These are phyloP conservation scores for Porites cylindrica DNA, from an alignment of 92 coral and sea anemone species.

Conservation along the genomic window DNA sequence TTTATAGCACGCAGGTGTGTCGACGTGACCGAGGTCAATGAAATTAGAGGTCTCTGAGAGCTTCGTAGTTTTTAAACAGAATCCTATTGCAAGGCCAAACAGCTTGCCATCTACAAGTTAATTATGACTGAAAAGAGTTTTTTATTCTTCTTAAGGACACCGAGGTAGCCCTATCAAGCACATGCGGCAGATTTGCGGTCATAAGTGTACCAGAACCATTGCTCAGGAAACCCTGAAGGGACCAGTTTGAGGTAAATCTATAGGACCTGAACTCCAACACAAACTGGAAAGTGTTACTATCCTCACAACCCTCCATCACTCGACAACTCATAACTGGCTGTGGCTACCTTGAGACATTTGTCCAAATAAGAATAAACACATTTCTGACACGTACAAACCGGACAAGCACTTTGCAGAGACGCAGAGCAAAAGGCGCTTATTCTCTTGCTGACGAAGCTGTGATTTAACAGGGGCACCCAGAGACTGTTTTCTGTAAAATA, in stretches of 20 bases:
- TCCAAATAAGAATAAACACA: background rate
- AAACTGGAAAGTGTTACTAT: conserved; percentile 11
- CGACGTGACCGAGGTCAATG: too few species aligned
- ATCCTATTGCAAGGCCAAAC: too few species aligned
- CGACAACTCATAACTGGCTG: conserved; percentile 21
- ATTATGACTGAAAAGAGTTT: background rate
- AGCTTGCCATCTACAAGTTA: background rate
- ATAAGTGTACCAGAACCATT: conserved; percentile 25
- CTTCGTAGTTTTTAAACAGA: too few species aligned
- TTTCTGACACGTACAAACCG: background rate
- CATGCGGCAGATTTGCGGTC: conserved; percentile 31
- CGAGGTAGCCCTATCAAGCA: conserved; percentile 29
- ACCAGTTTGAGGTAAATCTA: conserved; percentile 11
- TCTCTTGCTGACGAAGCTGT: conserved; percentile 21
- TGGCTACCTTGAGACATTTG: conserved; percentile 8
- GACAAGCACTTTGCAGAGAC: background rate
- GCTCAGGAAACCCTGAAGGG: conserved; percentile 34
- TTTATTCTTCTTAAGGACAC: conserved; percentile 3
- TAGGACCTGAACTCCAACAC: conserved; percentile 49
- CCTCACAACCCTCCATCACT: conserved; percentile 6
- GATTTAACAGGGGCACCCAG: too few species aligned
- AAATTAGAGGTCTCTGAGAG: too few species aligned
- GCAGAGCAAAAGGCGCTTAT: background rate
- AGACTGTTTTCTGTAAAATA: too few species aligned
- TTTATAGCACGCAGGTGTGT: too few species aligned